These are phyloP conservation scores for Drosophila flavopinicola DNA, from an alignment of 2,888 invertebrate genomes.

Conservation along the genomic window DNA sequence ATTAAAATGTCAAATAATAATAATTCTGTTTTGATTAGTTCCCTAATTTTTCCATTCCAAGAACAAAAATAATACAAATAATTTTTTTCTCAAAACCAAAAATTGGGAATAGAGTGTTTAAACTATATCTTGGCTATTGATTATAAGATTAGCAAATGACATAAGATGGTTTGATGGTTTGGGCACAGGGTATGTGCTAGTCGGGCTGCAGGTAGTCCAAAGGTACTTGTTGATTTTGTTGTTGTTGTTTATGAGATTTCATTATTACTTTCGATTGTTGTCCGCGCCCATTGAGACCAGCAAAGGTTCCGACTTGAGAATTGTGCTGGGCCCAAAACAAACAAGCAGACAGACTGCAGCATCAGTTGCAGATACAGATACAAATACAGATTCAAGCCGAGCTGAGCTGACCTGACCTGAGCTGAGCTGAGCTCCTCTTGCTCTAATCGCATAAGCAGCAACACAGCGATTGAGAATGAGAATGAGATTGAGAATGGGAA, in stretches of 20 bases:
- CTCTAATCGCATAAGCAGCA: constrained; percentile 74
- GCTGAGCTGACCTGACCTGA: too few relatives aligned
- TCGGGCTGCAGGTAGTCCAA: background rate
- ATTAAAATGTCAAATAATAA: too few relatives aligned
- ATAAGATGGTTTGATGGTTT: too few relatives aligned
- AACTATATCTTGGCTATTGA: too few relatives aligned
- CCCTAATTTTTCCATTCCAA: too few relatives aligned
- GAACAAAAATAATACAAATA: too few relatives aligned
- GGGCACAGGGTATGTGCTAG: background rate
- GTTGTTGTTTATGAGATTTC: constrained; percentile 71
- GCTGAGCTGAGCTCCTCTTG: constrained; percentile 52
- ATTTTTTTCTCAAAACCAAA: too few relatives aligned
- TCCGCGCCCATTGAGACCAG: constrained; percentile 61
- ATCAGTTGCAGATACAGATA: constrained; percentile 8
- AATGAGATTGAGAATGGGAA: constrained; percentile 24
- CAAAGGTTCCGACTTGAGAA: constrained; percentile 41
- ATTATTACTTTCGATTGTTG: constrained; percentile 78
- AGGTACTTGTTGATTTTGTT: constrained; percentile 26
- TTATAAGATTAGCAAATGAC: too few relatives aligned
- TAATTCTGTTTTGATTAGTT: too few relatives aligned
- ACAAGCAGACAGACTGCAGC: constrained; percentile 66
- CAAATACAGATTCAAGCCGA: too few relatives aligned
- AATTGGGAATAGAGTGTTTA: too few relatives aligned
- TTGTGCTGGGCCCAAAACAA: constrained; percentile 62
- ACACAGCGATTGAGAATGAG: constrained; percentile 23